Evolutionary conservation across 2,113 vertebrate genomes (phyloP), one percentile per base, ranked within the genome.

Genomic region (Petrocephalus zakoni): DNA sequence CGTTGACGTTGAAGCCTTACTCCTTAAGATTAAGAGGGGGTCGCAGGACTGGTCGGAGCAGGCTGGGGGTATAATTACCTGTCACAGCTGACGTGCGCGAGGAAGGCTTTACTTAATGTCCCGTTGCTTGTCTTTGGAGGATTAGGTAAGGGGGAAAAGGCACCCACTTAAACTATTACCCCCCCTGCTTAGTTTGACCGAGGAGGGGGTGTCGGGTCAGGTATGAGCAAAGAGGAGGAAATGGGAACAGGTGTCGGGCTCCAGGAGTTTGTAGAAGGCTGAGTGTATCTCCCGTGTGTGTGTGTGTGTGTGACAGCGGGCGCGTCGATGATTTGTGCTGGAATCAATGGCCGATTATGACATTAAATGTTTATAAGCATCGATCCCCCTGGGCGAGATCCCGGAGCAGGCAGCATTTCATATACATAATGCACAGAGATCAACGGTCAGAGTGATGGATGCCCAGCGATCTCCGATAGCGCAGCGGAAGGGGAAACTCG

Each of bases 331-430:
- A 53, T 22, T 82, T 25, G n/a, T 93, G 93, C 92, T 90, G 89
- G 34, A 88, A 90, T 91, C 90, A 90, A 93, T 89, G 91, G 91
- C 92, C 93, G 93, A 94, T 95, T 95, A 94, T 94, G 94, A 94
- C 93, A 93, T 94, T 92, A 94, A 94, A 94, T 93, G 94, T 95
- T 94, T 92, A 95, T 95, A 93, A 94, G 93, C 93, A 94, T 94
- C 94, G 94, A 95, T 94, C 93, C 92, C 92, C 91, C 78, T 8
- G 0, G 15, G 53, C 15, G 52, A 56, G 85, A 90, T 91, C 92
- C 91, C 91, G 91, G 92, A 92, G 92, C 90, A 92, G 92, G 91
- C 92, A 88, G 42, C 92, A 86, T 94, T 94, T 94, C 92, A 94
- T 93, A 93, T 92, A 91, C 91, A 93, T 90, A 86, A 91, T 83